Evolutionary conservation across 2,113 vertebrate species (phyloP).

Genomic region (Mionectes macconnelli): DNA sequence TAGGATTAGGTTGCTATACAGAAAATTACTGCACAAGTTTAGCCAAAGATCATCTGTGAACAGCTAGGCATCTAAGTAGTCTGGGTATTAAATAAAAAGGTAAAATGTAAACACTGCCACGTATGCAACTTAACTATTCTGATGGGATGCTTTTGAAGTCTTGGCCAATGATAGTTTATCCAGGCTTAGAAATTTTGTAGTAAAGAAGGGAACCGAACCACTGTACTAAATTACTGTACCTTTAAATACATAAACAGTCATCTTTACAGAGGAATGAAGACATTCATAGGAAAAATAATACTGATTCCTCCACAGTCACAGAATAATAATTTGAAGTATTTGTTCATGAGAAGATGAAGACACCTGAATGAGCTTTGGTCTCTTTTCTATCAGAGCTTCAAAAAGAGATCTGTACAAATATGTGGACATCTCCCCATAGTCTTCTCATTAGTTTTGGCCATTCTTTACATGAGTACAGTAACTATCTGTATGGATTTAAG

Average conservation of each 20-base stretch:
- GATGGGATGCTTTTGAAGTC: not conserved
- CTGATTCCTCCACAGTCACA: not conserved
- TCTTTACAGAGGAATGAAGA: not conserved
- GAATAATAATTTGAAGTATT: not conserved
- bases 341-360: not conserved
- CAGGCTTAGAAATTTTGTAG: not conserved
- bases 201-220: not conserved
- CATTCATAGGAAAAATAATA: not conserved
- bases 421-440: not conserved
- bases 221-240: not conserved
- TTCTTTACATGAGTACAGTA: not conserved
- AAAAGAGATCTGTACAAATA: not conserved
- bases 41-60: not conserved
- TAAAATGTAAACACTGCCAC: not conserved
- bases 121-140: not conserved
- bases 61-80: not conserved
- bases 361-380: not conserved
- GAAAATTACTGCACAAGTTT: not conserved
- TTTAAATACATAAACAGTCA: not conserved
- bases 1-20: rapidly evolving
- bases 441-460: not conserved
- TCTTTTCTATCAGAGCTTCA: not conserved
- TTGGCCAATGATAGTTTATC: not conserved
- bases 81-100: not conserved
- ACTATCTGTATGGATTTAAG: not conserved